Evolutionary conservation across 2,113 vertebrate species (phyloP).

Genomic region (Pipa parva): DNA sequence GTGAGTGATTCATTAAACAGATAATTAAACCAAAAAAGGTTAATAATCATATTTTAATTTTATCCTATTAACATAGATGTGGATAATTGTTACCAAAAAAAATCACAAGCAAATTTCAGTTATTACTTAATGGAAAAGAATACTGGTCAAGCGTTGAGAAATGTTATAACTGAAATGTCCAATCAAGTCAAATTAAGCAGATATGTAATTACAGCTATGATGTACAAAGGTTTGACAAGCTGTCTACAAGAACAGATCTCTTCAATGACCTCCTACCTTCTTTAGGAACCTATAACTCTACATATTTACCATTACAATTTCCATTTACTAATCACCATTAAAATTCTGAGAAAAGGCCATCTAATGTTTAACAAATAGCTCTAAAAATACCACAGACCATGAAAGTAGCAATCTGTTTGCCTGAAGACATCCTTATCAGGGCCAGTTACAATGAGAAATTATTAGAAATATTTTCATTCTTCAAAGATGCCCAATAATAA

Average conservation of each 20-base stretch:
- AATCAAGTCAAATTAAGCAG: conserved; percentile 27
- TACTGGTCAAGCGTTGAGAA: conserved; percentile 6
- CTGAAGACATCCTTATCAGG: neutral
- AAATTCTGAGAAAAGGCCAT: neutral
- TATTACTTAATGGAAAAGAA: conserved; percentile 29
- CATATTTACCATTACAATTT: conserved; percentile 9
- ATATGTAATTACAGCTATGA: conserved; percentile 35
- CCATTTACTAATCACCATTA: no score
- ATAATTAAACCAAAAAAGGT: conserved; percentile 2
- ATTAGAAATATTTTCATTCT: neutral
- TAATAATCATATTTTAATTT: conserved; percentile 17
- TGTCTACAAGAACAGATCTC: conserved; percentile 5
- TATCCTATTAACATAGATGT: conserved; percentile 18
- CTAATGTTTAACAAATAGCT: neutral
- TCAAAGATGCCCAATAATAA: no score
- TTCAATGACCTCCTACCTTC: conserved; percentile 22
- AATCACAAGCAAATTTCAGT: conserved; percentile 24
- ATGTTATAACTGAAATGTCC: conserved; percentile 8
- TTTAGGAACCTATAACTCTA: neutral
- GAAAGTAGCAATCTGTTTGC: neutral
- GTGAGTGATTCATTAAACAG: no score
- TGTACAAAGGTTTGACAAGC: conserved; percentile 24
- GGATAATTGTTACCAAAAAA: conserved; percentile 24
- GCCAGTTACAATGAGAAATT: neutral
- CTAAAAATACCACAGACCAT: conserved; percentile 2